Evolutionary conservation across 1,140 invertebrate genomes (phyloP).

Genomic region (Aphelinus atriplicis): DNA sequence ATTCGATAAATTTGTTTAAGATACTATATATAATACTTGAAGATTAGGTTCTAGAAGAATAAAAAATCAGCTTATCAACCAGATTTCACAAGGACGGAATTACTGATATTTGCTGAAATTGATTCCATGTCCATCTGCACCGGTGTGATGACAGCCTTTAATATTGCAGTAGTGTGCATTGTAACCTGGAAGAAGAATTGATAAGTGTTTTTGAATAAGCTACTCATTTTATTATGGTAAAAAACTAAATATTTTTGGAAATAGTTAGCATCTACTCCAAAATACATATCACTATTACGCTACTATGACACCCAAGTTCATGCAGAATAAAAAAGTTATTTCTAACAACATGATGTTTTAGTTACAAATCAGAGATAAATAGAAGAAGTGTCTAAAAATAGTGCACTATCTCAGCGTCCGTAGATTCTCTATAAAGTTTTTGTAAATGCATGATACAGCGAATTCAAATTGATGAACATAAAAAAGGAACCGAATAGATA

Average conservation of each 20-base stretch:
- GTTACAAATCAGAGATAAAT: no score
- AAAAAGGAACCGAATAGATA: no score
- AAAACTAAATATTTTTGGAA: not conserved
- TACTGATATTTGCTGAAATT: constrained; percentile 14
- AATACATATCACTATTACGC: not conserved
- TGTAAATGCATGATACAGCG: no score
- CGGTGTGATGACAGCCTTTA: constrained; percentile 44
- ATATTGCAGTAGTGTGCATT: constrained; percentile 29
- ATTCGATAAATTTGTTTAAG: constrained; percentile 7
- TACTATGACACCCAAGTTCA: no score
- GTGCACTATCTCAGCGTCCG: not conserved
- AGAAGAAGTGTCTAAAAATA: no score
- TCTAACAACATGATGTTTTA: no score
- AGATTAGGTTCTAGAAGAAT: not conserved
- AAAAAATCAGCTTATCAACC: constrained; percentile 13
- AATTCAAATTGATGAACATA: no score
- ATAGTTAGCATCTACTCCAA: not conserved
- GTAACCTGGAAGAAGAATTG: constrained; percentile 16
- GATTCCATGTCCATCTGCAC: constrained; percentile 41
- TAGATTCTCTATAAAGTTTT: no score
- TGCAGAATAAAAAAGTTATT: no score
- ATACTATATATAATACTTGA: constrained; percentile 24
- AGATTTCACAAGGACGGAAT: constrained; percentile 36
- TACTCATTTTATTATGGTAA: not conserved
- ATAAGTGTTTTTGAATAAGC: not conserved